Evolutionary conservation across 2,888 invertebrate genomes (phyloP).

Genomic region (Drosophila neoperkinsi): DNA sequence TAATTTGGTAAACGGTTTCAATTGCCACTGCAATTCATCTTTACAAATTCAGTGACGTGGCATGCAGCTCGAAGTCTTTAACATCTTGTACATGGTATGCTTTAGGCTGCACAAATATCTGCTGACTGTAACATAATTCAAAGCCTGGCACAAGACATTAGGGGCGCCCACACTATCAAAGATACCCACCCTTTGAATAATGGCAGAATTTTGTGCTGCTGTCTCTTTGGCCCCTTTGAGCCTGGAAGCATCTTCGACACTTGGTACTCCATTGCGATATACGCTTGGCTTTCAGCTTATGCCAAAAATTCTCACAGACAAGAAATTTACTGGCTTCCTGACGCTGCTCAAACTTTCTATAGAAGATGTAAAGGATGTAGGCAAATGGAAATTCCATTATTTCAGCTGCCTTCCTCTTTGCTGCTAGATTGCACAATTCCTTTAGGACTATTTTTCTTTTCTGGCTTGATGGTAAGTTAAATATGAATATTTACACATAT

Average conservation of each 20-base stretch:
- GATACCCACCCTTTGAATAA: conserved; percentile 18
- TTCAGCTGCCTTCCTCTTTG: conserved; percentile 1
- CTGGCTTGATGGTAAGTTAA: neutral
- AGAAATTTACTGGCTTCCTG: conserved; percentile 33
- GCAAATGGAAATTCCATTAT: conserved; percentile 7
- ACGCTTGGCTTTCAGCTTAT: conserved; percentile 41
- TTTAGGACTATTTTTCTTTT: neutral
- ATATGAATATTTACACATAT: neutral
- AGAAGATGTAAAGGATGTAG: neutral
- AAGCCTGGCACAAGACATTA: conserved; percentile 48
- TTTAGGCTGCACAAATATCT: conserved; percentile 65
- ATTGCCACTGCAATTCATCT: neutral
- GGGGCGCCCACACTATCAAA: conserved; percentile 23
- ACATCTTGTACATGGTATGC: conserved; percentile 48
- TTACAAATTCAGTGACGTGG: conserved; percentile 4
- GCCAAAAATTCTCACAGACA: conserved; percentile 25
- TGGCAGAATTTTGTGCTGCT: conserved; percentile 28
- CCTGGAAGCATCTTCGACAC: conserved; percentile 49
- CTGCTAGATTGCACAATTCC: conserved; percentile 1
- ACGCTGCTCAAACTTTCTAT: conserved; percentile 14
- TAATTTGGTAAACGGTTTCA: neutral
- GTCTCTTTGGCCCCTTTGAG: conserved; percentile 28
- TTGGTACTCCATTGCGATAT: conserved; percentile 45
- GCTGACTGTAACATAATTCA: conserved; percentile 61
- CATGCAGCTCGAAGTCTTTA: conserved; percentile 31